phyloP scores from a whole-genome alignment of 2,888 invertebrate genomes.

The Trachelus troglodyta region DNA sequence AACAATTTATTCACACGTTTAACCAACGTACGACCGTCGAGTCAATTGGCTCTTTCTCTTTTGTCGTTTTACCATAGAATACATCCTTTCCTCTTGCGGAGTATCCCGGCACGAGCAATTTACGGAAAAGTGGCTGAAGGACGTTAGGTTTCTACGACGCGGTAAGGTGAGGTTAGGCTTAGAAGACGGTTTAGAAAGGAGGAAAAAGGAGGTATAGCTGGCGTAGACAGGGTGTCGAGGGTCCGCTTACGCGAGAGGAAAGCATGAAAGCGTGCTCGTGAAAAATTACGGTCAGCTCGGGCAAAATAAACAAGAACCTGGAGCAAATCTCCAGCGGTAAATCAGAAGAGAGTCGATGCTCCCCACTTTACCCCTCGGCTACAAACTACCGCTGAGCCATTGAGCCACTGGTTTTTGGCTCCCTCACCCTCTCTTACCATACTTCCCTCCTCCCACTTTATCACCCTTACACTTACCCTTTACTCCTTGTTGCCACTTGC shows the following conservation, averaged over 20 bases:
- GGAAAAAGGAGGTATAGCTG: background rate
- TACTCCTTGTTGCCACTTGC: slow-evolving; percentile 2
- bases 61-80: background rate
- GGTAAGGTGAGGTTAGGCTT: background rate
- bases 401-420: background rate
- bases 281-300: slow-evolving; percentile 34
- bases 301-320: slow-evolving; percentile 38
- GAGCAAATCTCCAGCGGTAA: slow-evolving; percentile 35
- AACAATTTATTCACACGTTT: background rate
- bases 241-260: background rate
- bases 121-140: background rate
- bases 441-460: background rate
- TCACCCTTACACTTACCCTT: background rate
- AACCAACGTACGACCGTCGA: background rate
- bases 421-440: background rate
- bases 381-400: background rate
- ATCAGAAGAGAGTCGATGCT: slow-evolving; percentile 33
- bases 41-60: background rate
- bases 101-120: background rate
- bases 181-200: background rate
- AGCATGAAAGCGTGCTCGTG: slow-evolving; percentile 8
- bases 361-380: background rate
- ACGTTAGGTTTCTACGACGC: background rate
- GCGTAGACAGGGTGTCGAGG: background rate
- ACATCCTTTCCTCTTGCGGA: background rate